Conservation (phyloP, 1,140 invertebrate species). For the Drosophila teissieri region DNA sequence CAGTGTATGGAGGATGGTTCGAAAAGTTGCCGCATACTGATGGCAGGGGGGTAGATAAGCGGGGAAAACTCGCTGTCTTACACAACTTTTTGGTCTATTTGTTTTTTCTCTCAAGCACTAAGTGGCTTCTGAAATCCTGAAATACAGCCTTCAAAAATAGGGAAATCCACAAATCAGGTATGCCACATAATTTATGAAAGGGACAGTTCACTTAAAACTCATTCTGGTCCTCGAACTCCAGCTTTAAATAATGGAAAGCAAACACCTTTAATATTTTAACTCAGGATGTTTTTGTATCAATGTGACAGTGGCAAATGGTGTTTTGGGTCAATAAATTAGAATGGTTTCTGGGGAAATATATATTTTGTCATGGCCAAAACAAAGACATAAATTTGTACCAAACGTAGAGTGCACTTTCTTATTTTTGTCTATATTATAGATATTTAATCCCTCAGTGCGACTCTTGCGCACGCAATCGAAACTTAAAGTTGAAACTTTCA, state of each 20-base stretch:
- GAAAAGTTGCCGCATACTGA: constrained; percentile 55
- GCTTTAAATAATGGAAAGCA: background rate
- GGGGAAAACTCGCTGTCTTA: constrained; percentile 36
- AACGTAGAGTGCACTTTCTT: background rate
- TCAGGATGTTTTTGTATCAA: background rate
- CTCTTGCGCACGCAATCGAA: background rate
- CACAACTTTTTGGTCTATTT: constrained; percentile 21
- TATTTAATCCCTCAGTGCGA: background rate
- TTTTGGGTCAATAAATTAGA: background rate
- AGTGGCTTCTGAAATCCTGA: constrained; percentile 10
- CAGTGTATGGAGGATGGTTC: constrained; percentile 52
- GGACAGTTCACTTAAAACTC: background rate
- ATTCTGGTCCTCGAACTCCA: background rate
- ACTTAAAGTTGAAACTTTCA: background rate
- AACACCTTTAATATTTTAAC: background rate
- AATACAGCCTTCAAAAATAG: background rate
- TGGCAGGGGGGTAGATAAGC: constrained; percentile 29
- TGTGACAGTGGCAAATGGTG: background rate
- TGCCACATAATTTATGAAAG: background rate
- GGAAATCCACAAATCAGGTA: background rate
- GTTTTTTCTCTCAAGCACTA: background rate
- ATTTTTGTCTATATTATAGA: background rate
- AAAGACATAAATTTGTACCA: constrained; percentile 1
- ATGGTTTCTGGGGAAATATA: background rate
- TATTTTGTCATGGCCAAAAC: background rate